Evolutionary conservation across 2,888 invertebrate genomes (phyloP).

Genomic region (Anaspis maculata): DNA sequence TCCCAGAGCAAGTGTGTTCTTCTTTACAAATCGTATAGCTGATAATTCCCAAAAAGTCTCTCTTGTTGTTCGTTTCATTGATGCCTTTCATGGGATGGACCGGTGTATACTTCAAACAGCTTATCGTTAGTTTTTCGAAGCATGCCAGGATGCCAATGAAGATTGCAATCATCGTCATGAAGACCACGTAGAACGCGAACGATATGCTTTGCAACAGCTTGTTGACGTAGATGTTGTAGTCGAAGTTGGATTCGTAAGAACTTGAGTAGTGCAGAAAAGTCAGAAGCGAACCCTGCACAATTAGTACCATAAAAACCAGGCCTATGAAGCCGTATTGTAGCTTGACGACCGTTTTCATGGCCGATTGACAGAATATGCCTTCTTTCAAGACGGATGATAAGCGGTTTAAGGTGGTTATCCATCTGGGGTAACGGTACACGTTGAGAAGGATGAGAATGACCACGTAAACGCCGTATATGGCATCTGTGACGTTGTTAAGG

Average conservation of each 20-base stretch:
- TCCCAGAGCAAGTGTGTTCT: slow-evolving; percentile 22
- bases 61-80: slow-evolving; percentile 29
- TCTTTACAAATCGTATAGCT: slow-evolving; percentile 30
- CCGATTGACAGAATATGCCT: slow-evolving; percentile 32
- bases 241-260: slow-evolving; percentile 25
- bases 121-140: slow-evolving; percentile 35
- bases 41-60: slow-evolving; percentile 32
- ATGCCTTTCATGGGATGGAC: slow-evolving; percentile 34
- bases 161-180: slow-evolving; percentile 24
- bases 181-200: slow-evolving; percentile 31
- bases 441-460: slow-evolving; percentile 24
- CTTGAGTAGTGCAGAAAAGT: slow-evolving; percentile 27
- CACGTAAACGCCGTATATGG: slow-evolving; percentile 30
- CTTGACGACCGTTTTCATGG: slow-evolving; percentile 20
- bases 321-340: slow-evolving; percentile 25
- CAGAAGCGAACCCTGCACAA: slow-evolving; percentile 23
- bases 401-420: slow-evolving; percentile 28
- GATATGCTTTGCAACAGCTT: slow-evolving; percentile 28
- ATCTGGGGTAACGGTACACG: slow-evolving; percentile 26
- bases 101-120: slow-evolving; percentile 30
- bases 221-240: slow-evolving; percentile 25
- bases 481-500: slow-evolving; percentile 30
- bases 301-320: slow-evolving; percentile 16
- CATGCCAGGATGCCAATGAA: slow-evolving; percentile 33
- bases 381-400: slow-evolving; percentile 25